phyloP scores from a whole-genome alignment of 64 coral and sea anemone species.

The Montipora cactus region DNA sequence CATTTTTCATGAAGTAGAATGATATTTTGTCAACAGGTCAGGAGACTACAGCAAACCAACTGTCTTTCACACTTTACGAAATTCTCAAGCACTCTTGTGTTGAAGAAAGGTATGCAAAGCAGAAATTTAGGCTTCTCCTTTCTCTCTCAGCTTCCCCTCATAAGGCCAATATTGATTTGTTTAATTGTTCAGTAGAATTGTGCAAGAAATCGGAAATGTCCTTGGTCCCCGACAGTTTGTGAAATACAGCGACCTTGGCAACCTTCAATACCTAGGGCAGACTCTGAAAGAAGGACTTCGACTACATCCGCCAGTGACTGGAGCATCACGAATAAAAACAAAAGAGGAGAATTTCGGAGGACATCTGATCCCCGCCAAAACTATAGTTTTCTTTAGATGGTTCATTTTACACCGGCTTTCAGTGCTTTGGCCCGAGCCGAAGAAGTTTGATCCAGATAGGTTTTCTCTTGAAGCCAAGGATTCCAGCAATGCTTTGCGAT shows the following conservation, averaged over 20 bases:
- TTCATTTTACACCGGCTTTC: constrained; percentile 30
- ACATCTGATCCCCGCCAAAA: constrained; percentile 53
- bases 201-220: constrained; percentile 64
- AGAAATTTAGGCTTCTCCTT: no score
- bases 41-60: constrained; percentile 83
- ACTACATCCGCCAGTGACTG: constrained; percentile 64
- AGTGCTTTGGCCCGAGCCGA: constrained; percentile 60
- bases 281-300: constrained; percentile 78
- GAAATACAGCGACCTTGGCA: constrained; percentile 69
- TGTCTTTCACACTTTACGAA: constrained; percentile 82
- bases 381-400: neutral
- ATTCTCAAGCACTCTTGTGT: constrained; percentile 73
- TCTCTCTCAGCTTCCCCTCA: no score
- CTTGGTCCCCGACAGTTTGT: constrained; percentile 33
- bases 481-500: neutral
- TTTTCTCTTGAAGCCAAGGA: constrained; percentile 39
- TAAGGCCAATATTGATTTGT: no score
- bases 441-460: constrained; percentile 75
- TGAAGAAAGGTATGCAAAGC: constrained; percentile 59
- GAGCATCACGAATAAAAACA: neutral
- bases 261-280: constrained; percentile 80
- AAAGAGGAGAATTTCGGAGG: constrained; percentile 70
- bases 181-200: constrained; percentile 34
- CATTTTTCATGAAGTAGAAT: no score
- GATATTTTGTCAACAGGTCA: constrained; percentile 54